Evolutionary conservation across 2,113 vertebrate genomes (phyloP).

Genomic region (Castor canadensis): DNA sequence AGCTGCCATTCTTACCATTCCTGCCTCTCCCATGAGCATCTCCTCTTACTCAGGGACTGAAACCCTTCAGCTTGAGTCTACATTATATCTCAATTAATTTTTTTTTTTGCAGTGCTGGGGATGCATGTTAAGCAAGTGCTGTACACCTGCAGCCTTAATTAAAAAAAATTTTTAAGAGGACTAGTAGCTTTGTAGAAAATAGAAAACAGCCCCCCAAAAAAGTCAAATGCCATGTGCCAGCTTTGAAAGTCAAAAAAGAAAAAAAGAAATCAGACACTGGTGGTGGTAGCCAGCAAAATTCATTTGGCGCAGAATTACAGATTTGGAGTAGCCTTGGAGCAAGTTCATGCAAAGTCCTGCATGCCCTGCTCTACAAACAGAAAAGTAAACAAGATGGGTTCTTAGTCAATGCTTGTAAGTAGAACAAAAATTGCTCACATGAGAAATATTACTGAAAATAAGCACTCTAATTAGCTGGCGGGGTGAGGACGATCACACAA

Average conservation of each 20-base stretch:
- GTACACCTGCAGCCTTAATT: not conserved
- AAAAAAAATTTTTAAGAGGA: not conserved
- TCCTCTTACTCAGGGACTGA: not conserved
- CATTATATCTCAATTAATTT: not conserved
- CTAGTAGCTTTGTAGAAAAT: not conserved
- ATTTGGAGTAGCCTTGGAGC: not conserved
- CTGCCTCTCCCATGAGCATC: not conserved
- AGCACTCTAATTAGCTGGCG: not conserved
- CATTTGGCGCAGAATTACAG: not conserved
- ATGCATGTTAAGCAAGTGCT: no score
- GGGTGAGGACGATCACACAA: not conserved
- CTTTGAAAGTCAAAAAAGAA: not conserved
- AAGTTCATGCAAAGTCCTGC: not conserved
- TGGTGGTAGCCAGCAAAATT: not conserved
- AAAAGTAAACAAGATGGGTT: not conserved
- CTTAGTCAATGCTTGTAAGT: not conserved
- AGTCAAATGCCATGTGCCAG: not conserved
- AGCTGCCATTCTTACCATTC: not conserved
- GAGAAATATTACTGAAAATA: constrained; percentile 29
- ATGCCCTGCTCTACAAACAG: not conserved
- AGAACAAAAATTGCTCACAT: not conserved
- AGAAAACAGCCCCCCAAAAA: not conserved
- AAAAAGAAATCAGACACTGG: not conserved
- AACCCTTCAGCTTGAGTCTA: not conserved
- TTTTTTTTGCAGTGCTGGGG: not conserved